These are phyloP conservation scores for Dryobota labecula DNA, from an alignment of 2,888 invertebrate genomes.

Conservation along the genomic window DNA sequence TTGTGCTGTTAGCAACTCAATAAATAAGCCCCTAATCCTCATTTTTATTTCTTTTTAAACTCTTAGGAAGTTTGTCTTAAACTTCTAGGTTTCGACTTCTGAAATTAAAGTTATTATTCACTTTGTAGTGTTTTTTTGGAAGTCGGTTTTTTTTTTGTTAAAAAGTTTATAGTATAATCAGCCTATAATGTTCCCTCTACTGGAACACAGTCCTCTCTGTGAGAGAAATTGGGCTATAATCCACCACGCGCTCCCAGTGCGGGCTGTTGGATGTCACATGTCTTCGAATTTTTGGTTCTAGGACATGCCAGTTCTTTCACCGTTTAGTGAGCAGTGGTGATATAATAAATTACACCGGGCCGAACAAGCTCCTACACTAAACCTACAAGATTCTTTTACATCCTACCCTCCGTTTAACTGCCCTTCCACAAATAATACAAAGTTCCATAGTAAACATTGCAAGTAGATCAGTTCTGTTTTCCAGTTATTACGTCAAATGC, in stretches of 20 bases:
- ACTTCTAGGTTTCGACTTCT: too few relatives aligned
- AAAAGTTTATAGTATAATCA: too few relatives aligned
- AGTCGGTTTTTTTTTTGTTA: too few relatives aligned
- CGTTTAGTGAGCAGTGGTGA: background rate
- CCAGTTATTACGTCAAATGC: constrained; percentile 68
- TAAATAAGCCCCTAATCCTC: too few relatives aligned
- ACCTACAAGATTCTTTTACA: background rate
- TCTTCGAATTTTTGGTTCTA: background rate
- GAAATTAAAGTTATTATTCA: too few relatives aligned
- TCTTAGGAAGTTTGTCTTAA: too few relatives aligned
- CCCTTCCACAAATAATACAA: background rate
- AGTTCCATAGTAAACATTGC: constrained; percentile 21
- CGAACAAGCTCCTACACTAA: background rate
- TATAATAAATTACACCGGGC: background rate
- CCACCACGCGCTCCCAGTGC: background rate
- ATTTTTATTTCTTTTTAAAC: too few relatives aligned
- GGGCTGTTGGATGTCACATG: background rate
- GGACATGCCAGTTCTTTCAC: background rate
- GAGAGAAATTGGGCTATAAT: background rate
- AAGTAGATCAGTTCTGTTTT: constrained; percentile 56
- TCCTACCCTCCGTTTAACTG: too few relatives aligned
- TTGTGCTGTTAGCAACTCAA: too few relatives aligned
- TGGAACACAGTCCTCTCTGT: background rate
- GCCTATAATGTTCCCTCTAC: too few relatives aligned
- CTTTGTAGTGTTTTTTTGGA: too few relatives aligned